Percentiles rank a stretch among this genome's conserved stretches.
Evolutionary conservation across 2,113 vertebrate genomes (phyloP).

Genomic region (Nyctereutes procyonoides): DNA sequence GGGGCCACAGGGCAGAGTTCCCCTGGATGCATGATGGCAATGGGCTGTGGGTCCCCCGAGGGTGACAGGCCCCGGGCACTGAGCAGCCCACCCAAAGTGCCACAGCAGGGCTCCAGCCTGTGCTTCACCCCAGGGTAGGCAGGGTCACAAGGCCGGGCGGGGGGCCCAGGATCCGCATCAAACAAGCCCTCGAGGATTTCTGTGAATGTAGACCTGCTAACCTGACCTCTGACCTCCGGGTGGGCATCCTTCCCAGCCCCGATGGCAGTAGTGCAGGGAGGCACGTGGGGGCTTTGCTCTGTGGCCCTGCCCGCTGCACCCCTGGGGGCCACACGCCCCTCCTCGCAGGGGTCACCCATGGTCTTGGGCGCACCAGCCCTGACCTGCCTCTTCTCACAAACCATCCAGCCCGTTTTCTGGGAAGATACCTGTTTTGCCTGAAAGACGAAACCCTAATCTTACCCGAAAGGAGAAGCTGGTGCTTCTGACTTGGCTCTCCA

Average conservation of each 20-base stretch:
- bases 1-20: not conserved
- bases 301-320: rapidly evolving
- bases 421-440: not conserved
- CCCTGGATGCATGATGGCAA: not conserved
- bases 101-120: rapidly evolving
- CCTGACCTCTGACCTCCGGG: not conserved
- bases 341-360: rapidly evolving
- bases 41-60: not conserved
- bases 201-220: not conserved
- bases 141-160: not conserved
- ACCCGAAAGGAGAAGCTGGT: rapidly evolving
- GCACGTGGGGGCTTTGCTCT: rapidly evolving
- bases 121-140: not conserved
- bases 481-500: rapidly evolving
- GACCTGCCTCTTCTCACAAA: no score
- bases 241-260: not conserved
- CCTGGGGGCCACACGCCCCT: rapidly evolving
- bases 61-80: no score
- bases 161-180: rapidly evolving
- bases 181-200: rapidly evolving
- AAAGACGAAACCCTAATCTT: rapidly evolving
- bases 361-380: not conserved
- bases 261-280: not conserved
- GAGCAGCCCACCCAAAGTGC: not conserved
- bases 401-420: not conserved